phyloP scores from a whole-genome alignment of 1,140 invertebrate species.

The Argopecten irradians region DNA sequence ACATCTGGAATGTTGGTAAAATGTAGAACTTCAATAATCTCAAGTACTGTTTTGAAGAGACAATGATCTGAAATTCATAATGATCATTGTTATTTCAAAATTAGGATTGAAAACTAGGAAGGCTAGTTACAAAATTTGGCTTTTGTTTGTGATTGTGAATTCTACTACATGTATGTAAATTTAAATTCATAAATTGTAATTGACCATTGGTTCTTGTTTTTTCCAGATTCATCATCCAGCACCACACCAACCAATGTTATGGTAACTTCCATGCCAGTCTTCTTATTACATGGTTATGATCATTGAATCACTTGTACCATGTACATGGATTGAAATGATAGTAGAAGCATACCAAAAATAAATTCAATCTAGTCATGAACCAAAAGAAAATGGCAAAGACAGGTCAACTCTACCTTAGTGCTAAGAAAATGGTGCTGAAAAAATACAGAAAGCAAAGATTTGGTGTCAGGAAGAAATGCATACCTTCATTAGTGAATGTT shows the following conservation, averaged over 20 bases:
- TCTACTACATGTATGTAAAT: no score
- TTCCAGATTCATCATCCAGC: neutral
- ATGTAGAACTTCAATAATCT: no score
- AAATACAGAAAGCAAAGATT: neutral
- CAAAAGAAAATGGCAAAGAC: constrained; percentile 1
- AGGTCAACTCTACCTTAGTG: neutral
- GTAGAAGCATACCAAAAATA: neutral
- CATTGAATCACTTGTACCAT: neutral
- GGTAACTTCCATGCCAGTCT: neutral
- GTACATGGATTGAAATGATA: neutral
- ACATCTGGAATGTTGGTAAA: no score
- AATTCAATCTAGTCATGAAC: neutral
- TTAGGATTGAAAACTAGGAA: no score
- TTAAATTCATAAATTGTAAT: no score
- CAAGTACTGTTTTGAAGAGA: no score
- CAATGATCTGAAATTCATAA: no score
- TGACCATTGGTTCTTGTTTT: no score
- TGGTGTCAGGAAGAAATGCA: constrained; percentile 1
- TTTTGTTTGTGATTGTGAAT: no score
- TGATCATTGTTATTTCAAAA: no score
- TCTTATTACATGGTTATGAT: neutral
- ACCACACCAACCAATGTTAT: neutral
- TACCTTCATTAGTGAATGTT: neutral
- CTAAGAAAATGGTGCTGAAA: constrained; percentile 21
- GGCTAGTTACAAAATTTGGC: no score